phyloP scores from a whole-genome alignment of 2,888 invertebrate species.

The Plagiodera versicolora region DNA sequence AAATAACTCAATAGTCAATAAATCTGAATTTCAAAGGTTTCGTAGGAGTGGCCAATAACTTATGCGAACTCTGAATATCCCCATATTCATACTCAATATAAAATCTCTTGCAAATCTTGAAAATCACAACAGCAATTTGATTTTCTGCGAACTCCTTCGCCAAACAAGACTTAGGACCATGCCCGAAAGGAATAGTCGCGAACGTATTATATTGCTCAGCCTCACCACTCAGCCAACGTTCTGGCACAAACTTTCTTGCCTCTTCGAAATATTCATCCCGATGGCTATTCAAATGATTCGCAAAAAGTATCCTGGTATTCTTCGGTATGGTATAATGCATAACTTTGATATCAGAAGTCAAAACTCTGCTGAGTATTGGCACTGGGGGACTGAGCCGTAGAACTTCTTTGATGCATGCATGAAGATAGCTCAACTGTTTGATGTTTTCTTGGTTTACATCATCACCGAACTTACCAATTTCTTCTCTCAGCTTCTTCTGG shows the following conservation, averaged over 20 bases:
- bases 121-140: constrained; percentile 61
- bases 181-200: constrained; percentile 66
- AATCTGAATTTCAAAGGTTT: constrained; percentile 66
- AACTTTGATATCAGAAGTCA: constrained; percentile 62
- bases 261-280: constrained; percentile 69
- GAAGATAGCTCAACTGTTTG: constrained; percentile 58
- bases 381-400: constrained; percentile 68
- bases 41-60: constrained; percentile 63
- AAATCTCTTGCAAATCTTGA: constrained; percentile 63
- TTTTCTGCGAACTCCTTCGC: constrained; percentile 65
- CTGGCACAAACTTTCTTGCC: constrained; percentile 62
- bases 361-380: constrained; percentile 63
- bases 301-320: constrained; percentile 66
- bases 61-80: constrained; percentile 61
- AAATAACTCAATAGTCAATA: constrained; percentile 52
- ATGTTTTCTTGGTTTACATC: constrained; percentile 36
- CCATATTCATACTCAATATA: constrained; percentile 69
- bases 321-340: constrained; percentile 61
- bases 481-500: constrained; percentile 65
- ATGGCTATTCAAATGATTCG: constrained; percentile 63
- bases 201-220: constrained; percentile 53
- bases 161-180: constrained; percentile 64
- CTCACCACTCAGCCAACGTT: constrained; percentile 60
- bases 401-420: constrained; percentile 67
- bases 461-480: constrained; percentile 54